Conservation (phyloP, 2,113 vertebrate genomes). For the Sylvietta virens region DNA sequence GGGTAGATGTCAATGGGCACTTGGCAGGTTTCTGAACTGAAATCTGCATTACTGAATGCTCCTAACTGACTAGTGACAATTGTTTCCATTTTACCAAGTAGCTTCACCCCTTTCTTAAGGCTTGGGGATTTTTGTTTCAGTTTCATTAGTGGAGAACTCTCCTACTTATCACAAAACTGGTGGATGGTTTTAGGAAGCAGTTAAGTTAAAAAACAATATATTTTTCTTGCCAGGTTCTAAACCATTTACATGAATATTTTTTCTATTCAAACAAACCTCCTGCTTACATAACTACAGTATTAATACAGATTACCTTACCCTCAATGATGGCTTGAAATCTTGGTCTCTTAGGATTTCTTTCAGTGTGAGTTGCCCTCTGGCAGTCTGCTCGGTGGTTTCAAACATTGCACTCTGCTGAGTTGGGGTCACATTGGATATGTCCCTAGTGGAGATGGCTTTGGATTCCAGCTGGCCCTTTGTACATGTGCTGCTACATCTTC, state of each 20-base stretch:
- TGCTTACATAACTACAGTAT: background rate
- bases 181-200: background rate
- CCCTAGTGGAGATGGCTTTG: background rate
- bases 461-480: background rate
- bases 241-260: background rate
- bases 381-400: conserved; percentile 28
- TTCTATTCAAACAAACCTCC: background rate
- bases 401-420: conserved; percentile 62
- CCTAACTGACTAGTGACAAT: background rate
- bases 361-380: conserved; percentile 23
- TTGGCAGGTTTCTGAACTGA: background rate
- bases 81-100: background rate
- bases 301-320: background rate
- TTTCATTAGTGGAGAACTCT: background rate
- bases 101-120: background rate
- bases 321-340: background rate
- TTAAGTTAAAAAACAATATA: background rate
- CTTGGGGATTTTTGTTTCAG: background rate
- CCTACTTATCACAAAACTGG: background rate
- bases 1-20: background rate
- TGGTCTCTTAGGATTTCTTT: conserved; percentile 5
- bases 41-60: background rate
- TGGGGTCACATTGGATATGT: background rate
- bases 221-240: background rate
- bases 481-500: background rate